phyloP scores from a whole-genome alignment of 2,113 vertebrate species.

The Ceyx cyanopectus region DNA sequence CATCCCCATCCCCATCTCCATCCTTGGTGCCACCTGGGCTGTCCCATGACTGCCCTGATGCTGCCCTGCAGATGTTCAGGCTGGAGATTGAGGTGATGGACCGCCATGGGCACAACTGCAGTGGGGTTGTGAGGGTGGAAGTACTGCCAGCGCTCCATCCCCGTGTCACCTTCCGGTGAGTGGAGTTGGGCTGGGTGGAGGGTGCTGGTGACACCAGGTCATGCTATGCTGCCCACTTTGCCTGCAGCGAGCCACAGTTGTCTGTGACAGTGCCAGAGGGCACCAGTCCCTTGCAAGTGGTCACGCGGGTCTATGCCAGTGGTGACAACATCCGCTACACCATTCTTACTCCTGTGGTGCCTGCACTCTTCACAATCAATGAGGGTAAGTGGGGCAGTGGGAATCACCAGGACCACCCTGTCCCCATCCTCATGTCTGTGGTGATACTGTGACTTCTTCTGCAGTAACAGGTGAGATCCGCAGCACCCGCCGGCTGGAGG shows the following conservation, averaged over 20 bases:
- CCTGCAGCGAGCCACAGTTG: neutral
- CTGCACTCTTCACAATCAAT: conserved; percentile 32
- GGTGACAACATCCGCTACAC: conserved; percentile 66
- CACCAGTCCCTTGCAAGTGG: conserved; percentile 26
- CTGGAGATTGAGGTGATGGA: conserved; percentile 69
- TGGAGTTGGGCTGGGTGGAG: fast-evolving
- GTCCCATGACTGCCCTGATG: fast-evolving
- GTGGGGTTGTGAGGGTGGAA: conserved; percentile 55
- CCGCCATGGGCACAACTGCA: conserved; percentile 53
- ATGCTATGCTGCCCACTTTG: fast-evolving
- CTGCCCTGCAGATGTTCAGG: conserved; percentile 51
- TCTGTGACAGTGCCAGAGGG: neutral
- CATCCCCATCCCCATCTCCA: neutral
- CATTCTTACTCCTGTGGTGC: conserved; percentile 24
- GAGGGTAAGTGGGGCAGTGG: neutral
- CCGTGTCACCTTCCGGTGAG: conserved; percentile 77
- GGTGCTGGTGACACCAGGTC: neutral
- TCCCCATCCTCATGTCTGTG: fast-evolving
- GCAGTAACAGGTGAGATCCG: conserved; percentile 69
- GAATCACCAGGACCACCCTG: neutral
- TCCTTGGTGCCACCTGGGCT: neutral
- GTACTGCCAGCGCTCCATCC: conserved; percentile 59
- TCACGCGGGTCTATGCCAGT: conserved; percentile 46
- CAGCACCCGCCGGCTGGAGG: conserved; percentile 41
- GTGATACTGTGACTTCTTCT: fast-evolving